Conservation (phyloP, 1,140 invertebrate genomes). For the Conus betulinus region DNA sequence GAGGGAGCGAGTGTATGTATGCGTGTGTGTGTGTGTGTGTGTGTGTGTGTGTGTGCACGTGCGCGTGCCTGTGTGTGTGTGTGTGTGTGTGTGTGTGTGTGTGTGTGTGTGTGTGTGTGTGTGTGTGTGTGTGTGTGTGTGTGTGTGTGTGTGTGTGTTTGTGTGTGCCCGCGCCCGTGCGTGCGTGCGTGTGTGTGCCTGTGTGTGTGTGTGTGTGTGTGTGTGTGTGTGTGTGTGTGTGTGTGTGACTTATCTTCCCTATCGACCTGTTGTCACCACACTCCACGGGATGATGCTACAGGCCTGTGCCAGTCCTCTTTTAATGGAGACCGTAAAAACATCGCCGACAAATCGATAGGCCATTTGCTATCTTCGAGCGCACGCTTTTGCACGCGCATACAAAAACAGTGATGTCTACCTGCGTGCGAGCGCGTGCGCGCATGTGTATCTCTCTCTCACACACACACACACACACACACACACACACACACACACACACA, state of each 20-base stretch:
- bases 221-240: conserved; percentile 4
- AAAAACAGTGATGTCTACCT: background rate
- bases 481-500: background rate
- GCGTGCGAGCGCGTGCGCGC: no score
- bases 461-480: background rate
- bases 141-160: conserved; percentile 2
- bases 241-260: background rate
- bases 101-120: background rate
- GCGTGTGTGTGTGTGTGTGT: background rate
- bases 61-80: no score
- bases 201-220: background rate
- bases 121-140: background rate
- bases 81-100: no score
- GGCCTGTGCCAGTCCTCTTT: no score
- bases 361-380: no score
- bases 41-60: no score
- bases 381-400: background rate
- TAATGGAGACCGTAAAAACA: no score
- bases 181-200: background rate
- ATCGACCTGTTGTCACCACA: no score
- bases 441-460: background rate
- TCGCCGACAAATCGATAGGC: no score
- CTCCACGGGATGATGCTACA: no score
- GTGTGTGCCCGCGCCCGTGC: background rate
- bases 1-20: background rate